Evolutionary conservation across 2,888 invertebrate species (phyloP), one percentile per base, ranked within the genome.

Genomic region (Scaptomyza parva): DNA sequence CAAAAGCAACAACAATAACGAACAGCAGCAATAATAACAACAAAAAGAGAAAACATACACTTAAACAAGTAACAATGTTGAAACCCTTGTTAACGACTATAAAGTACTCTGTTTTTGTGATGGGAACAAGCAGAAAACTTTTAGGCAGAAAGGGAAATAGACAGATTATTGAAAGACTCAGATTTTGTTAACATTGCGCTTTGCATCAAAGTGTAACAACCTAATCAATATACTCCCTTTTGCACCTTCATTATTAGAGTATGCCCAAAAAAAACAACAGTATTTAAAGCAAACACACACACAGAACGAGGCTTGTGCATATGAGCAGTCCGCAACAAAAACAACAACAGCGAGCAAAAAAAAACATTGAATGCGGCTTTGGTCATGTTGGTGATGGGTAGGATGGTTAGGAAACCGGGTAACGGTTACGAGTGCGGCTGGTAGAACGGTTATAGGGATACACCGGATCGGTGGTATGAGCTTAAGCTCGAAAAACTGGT

Each of bases 221-320:
- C 26, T 33, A 33, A n/a, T 33, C 33, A 28, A 28, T 28, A n/a
- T 28, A 9, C 45, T 11, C 8, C 3, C 4, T 3, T 44, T 8
- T 3, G 28, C 30, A n/a, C n/a, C n/a, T n/a, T 33, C 12, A 9
- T 30, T 12, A 44, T 18, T 17, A 45, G 45, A 28, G 45, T 12
- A 28, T 28, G 33, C 3, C 22, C 2, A 41, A 18, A 51, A 20
- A 26, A 17, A 45, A 47, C 52, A 51, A 24, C 44, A 51, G 62
- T 76, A 84, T 51, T 61, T 66, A 65, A 74, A 66, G 70, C 58
- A 74, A 62, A 50, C 74, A 64, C 45, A 48, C 2, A 37, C 74
- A 26, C 22, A 22, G 12, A 48, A n/a, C n/a, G 9, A 26, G 37
- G 43, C 30, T 43, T 61, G 26, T 80, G 73, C 71, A 79, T 65